Percentiles rank a stretch among this genome's conserved stretches.
Evolutionary conservation across 2,113 vertebrate species (phyloP).

Genomic region (Mustela nigripes): DNA sequence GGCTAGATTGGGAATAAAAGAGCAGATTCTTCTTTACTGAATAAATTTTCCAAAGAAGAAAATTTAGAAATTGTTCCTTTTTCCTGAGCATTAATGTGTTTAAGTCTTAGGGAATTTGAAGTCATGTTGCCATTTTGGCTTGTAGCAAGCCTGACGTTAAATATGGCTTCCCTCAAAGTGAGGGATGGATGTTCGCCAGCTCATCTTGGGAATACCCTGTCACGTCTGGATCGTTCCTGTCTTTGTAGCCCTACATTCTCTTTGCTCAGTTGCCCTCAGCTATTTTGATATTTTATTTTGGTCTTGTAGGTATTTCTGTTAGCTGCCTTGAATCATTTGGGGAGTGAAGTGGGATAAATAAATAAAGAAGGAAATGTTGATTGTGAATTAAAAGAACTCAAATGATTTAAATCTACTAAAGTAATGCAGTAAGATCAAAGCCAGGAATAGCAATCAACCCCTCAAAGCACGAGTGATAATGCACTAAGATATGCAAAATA

Average conservation of each 20-base stretch:
- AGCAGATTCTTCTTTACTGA: not conserved
- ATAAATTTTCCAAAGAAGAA: not conserved
- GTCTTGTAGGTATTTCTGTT: slow-evolving; percentile 66
- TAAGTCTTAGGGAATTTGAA: not conserved
- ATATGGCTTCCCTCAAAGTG: not conserved
- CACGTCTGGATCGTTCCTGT: slow-evolving; percentile 18
- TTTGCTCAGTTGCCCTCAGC: slow-evolving; percentile 45
- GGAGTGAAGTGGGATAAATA: slow-evolving; percentile 60
- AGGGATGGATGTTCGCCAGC: not conserved
- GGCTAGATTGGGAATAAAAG: not conserved
- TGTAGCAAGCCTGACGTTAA: not conserved
- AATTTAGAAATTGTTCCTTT: not conserved
- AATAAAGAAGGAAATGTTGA: slow-evolving; percentile 60
- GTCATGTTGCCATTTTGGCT: not conserved
- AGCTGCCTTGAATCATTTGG: slow-evolving; percentile 60
- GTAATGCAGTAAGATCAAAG: slow-evolving; percentile 34
- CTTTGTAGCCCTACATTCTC: not conserved
- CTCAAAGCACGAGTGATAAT: slow-evolving; percentile 18
- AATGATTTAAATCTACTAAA: slow-evolving; percentile 25
- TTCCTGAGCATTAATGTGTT: slow-evolving; percentile 5
- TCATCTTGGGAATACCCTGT: not conserved
- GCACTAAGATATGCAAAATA: not conserved
- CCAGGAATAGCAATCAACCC: not conserved
- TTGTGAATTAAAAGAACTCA: slow-evolving; percentile 35
- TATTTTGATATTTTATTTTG: slow-evolving; percentile 70